Base-by-base conservation (phyloP, 2,797 vertebrate genomes). In the Vespertilio murinus region DNA sequence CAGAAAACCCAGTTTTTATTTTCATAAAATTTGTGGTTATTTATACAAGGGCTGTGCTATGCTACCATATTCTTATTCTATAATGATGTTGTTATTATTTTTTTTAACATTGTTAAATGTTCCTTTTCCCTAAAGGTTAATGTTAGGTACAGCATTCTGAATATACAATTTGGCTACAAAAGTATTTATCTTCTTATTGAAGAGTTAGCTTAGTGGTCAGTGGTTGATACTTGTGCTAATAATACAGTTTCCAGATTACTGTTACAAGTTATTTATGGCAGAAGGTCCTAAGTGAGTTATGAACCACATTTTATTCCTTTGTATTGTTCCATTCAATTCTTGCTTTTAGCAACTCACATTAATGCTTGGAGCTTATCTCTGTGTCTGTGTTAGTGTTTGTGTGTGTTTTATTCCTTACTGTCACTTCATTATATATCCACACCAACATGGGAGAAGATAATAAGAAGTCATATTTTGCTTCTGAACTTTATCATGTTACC, bases 111-210 rank as follows among this genome's bases (percentile, higher is more conserved):
- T 97, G 95, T 97, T 97, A 90, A 96, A 96, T 93, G 97, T 96
- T 91, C 47, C 56, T 95, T 94, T 97, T 95, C 81, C 93, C 97
- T 97, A 97, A 97, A 98, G 97, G 98, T 98, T 97, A 98, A 11
- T 98, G 97, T 98, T 98, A 96, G 98, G 93, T 98, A 95, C 96
- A 97, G 95, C 96, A 95, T 97, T 97, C 96, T 79, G 95, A 98
- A 97, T 97, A 96, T 95, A 97, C 97, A 95, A 97, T 98, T 98
- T 98, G 98, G 97, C 98, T 97, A 97, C 97, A 97, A 97, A 97
- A 97, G 96, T 98, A 95, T 98, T 97, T 97, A 96, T 98, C 91
- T 94, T 97, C 79, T 81, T 95, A 77, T 79, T 30, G 93, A 96
- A 97, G 97, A 97, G 91, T 49, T 96, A 69, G 97, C 96, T 98